Conservation (phyloP, 2,888 invertebrate genomes). For the Meiosimyza platycephala region DNA sequence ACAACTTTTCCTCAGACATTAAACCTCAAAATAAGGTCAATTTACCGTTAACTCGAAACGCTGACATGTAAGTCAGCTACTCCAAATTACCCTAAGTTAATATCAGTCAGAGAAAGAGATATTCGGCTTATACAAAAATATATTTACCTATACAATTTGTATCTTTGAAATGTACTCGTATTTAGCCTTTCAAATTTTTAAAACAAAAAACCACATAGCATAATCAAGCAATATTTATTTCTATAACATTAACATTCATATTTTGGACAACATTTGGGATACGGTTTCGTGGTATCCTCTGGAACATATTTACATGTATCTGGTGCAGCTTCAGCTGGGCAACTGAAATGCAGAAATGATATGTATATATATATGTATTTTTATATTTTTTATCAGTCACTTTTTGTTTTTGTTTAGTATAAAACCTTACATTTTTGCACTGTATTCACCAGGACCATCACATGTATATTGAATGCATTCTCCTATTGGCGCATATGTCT, state of each 20-base stretch:
- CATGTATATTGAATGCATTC: conserved; percentile 47
- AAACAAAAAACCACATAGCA: background rate
- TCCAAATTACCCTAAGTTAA: too few species aligned
- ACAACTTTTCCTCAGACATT: too few species aligned
- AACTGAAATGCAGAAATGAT: conserved; percentile 42
- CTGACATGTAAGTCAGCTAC: too few species aligned
- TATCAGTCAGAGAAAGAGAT: too few species aligned
- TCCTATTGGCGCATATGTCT: conserved; percentile 46
- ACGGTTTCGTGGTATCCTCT: conserved; percentile 48
- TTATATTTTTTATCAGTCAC: background rate
- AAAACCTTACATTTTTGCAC: conserved; percentile 45
- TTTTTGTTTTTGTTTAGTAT: background rate
- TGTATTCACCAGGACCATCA: conserved; percentile 25
- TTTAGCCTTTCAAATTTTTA: background rate
- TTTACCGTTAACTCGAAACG: too few species aligned
- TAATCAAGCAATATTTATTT: background rate
- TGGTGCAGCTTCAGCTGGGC: conserved; percentile 35
- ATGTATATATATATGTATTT: background rate
- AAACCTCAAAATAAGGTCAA: too few species aligned
- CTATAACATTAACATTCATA: conserved; percentile 36
- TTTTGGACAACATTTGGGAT: conserved; percentile 53
- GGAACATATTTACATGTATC: conserved; percentile 48
- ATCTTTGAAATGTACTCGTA: too few species aligned
- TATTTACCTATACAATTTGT: too few species aligned
- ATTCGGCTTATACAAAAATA: too few species aligned